Evolutionary conservation across 2,113 vertebrate species (phyloP), one percentile per base, ranked within the genome.

Genomic region (Hippocampus abdominalis): DNA sequence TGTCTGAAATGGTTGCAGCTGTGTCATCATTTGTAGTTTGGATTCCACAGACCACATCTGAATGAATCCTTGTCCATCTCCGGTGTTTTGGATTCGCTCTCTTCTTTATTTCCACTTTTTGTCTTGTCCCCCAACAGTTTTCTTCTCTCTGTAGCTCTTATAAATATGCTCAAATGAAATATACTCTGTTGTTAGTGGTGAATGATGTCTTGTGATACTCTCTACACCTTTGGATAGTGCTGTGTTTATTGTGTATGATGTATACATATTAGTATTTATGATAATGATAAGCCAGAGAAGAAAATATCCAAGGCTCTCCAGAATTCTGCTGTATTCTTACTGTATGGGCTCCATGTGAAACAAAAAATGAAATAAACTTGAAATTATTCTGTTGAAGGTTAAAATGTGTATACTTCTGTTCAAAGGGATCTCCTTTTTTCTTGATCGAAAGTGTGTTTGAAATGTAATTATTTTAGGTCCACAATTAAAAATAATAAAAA

Each of bases 221-320:
- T 88, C 85, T 88, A 90, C 78, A 79, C 86, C 87, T 90, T 90
- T 88, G 85, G 87, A 88, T 91, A 91, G 90, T 91, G 91, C 85
- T 90, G 91, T 92, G 89, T 90, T 91, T 90, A 87, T 90, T 88
- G 91, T 92, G 85, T 89, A 90, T 87, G 84, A 90, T 83, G 91
- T 92, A 92, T 89, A 87, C 84, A 88, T 91, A 92, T 89, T 91
- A 90, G 89, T 89, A 89, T 92, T 90, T 88, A 90, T 86, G 84
- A 91, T 90, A 79, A 88, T 81, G 76, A 88, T 77, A 87, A 90
- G 77, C 87, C 80, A 80, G 82, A 84, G 77, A 82, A 81, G 84
- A 85, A 77, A 83, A 77, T 72, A 83, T 86, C 73, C 77, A 76
- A 90, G 78, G 84, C 77, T 85, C 83, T 87, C 81, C 87, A 84